A percentile compares a stretch with the other conserved stretches of the same genome.
Evolutionary conservation across 1,140 invertebrate genomes (phyloP).

Genomic region (Apis florea): DNA sequence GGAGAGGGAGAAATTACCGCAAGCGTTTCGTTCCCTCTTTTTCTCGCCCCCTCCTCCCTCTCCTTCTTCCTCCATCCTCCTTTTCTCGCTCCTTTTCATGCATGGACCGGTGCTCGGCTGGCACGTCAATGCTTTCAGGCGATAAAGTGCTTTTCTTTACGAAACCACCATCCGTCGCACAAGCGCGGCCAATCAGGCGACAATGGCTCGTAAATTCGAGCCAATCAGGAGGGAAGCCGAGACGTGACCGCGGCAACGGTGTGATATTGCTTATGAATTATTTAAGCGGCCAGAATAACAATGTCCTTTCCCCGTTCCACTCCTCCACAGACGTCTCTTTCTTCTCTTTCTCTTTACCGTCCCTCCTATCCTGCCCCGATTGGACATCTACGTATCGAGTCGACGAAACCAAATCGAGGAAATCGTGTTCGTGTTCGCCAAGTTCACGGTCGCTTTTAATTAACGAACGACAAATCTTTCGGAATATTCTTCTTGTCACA

Average conservation of each 20-base stretch:
- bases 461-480: too few species aligned
- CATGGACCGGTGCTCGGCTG: slow-evolving; percentile 38
- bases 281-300: slow-evolving; percentile 73
- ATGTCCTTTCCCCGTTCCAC: slow-evolving; percentile 26
- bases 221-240: slow-evolving; percentile 76
- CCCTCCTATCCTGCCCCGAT: neutral
- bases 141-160: slow-evolving; percentile 76
- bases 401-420: neutral
- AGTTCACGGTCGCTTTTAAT: neutral
- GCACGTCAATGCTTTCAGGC: slow-evolving; percentile 67
- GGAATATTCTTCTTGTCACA: too few species aligned
- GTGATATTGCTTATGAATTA: slow-evolving; percentile 80
- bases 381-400: neutral
- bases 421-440: neutral
- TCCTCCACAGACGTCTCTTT: slow-evolving; percentile 1
- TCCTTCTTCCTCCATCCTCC: slow-evolving; percentile 1
- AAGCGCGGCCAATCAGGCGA: slow-evolving; percentile 78
- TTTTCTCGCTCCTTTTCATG: slow-evolving; percentile 34
- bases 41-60: slow-evolving; percentile 27
- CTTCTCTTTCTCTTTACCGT: neutral
- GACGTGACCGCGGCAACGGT: slow-evolving; percentile 75
- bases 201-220: slow-evolving; percentile 79
- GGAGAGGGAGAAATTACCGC: slow-evolving; percentile 59
- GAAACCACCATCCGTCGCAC: slow-evolving; percentile 72
- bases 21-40: slow-evolving; percentile 61